Conservation (phyloP, 2,113 vertebrate genomes). For the Melanerpes formicivorus region DNA sequence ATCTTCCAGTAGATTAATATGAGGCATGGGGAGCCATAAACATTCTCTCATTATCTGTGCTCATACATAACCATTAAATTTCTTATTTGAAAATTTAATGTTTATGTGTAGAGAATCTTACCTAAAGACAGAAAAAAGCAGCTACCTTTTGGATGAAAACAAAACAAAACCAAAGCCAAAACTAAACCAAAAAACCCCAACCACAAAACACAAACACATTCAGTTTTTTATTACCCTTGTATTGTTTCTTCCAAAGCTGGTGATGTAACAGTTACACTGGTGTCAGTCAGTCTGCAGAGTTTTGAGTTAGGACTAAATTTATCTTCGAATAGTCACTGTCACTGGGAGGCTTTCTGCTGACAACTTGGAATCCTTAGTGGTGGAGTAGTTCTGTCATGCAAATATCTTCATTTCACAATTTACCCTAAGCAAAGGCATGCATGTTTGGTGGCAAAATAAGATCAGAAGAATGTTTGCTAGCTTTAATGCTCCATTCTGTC, state of each 20-base stretch:
- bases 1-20: neutral
- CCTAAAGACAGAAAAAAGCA: slow-evolving; percentile 38
- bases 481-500: neutral
- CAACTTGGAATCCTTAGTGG: neutral
- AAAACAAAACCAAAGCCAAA: neutral
- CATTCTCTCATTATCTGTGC: slow-evolving; percentile 70
- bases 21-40: slow-evolving; percentile 39
- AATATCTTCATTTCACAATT: neutral
- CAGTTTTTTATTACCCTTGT: neutral
- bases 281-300: neutral
- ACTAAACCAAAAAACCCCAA: neutral
- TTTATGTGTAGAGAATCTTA: slow-evolving; percentile 5
- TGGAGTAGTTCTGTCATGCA: neutral
- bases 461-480: neutral
- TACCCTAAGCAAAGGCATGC: neutral
- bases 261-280: neutral
- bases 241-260: neutral
- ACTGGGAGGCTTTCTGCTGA: neutral
- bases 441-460: neutral
- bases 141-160: slow-evolving; percentile 57
- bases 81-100: slow-evolving; percentile 22
- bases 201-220: neutral
- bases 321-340: neutral
- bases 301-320: neutral
- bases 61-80: slow-evolving; percentile 26